Evolutionary conservation across 2,113 vertebrate genomes (phyloP).

Genomic region (Grammomys surdaster): DNA sequence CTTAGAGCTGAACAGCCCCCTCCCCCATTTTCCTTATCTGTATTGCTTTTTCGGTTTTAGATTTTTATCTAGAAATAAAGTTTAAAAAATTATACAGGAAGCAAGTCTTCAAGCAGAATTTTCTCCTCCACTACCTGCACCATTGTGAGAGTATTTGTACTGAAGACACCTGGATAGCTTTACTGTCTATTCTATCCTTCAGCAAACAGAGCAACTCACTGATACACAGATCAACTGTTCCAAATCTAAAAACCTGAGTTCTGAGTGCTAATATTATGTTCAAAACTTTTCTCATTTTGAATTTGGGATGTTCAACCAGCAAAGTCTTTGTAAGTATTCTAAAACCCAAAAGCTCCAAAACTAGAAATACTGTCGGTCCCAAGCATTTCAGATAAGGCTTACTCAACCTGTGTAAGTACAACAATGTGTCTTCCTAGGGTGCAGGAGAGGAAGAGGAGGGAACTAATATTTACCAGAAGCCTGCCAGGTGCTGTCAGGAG

Average conservation of each 20-base stretch:
- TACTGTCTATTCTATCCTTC: background rate
- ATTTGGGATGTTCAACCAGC: constrained; percentile 4
- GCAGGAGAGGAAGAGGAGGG: constrained; percentile 12
- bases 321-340: background rate
- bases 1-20: constrained; percentile 19
- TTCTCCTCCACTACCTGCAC: constrained; percentile 7
- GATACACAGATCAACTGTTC: background rate
- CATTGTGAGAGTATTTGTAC: background rate
- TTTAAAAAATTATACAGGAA: background rate
- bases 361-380: background rate
- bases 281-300: background rate
- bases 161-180: background rate
- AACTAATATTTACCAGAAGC: background rate
- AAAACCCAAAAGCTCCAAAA: background rate
- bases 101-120: background rate
- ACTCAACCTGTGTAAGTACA: background rate
- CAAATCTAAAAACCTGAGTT: constrained; percentile 3
- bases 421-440: background rate
- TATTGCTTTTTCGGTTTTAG: constrained; percentile 55
- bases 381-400: constrained; percentile 21
- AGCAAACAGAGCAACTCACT: background rate
- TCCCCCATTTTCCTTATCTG: background rate
- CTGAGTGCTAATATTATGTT: background rate
- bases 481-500: constrained; percentile 26
- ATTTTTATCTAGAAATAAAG: constrained; percentile 54